Evolutionary conservation across 2,113 vertebrate species (phyloP).

Genomic region (Aspidoscelis tigris): DNA sequence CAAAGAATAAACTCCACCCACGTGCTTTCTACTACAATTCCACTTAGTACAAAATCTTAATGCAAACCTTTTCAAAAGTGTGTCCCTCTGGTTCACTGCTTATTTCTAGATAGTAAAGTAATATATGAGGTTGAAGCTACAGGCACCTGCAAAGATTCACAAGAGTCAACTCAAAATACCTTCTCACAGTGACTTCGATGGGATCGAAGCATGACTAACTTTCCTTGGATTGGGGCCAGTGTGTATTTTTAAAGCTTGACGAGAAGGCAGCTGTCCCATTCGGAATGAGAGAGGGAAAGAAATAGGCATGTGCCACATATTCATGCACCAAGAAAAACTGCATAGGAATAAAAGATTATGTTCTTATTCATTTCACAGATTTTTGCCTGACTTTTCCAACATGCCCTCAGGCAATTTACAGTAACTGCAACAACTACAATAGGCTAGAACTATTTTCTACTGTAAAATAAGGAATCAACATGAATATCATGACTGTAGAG

Average conservation of each 20-base stretch:
- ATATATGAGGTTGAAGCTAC: neutral
- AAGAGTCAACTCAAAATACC: neutral
- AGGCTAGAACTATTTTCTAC: neutral
- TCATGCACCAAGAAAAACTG: slow-evolving; percentile 48
- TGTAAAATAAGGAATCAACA: neutral
- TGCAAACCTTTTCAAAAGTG: too few species aligned
- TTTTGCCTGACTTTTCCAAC: neutral
- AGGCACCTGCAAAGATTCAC: too few species aligned
- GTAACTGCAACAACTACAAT: neutral
- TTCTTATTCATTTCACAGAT: neutral
- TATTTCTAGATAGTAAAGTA: neutral
- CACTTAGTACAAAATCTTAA: too few species aligned
- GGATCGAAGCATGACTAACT: slow-evolving; percentile 6
- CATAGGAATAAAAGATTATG: slow-evolving; percentile 37
- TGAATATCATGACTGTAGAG: neutral
- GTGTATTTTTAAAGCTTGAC: slow-evolving; percentile 19
- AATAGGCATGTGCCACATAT: neutral
- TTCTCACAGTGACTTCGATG: neutral
- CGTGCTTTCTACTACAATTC: too few species aligned
- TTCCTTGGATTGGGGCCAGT: neutral
- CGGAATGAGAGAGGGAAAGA: slow-evolving; percentile 15
- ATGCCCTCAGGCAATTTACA: neutral
- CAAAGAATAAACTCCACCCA: neutral
- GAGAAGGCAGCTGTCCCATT: slow-evolving; percentile 22
- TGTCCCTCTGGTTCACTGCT: neutral